Base-by-base conservation (phyloP, 2,797 vertebrate genomes). In the Poecilia picta region DNA sequence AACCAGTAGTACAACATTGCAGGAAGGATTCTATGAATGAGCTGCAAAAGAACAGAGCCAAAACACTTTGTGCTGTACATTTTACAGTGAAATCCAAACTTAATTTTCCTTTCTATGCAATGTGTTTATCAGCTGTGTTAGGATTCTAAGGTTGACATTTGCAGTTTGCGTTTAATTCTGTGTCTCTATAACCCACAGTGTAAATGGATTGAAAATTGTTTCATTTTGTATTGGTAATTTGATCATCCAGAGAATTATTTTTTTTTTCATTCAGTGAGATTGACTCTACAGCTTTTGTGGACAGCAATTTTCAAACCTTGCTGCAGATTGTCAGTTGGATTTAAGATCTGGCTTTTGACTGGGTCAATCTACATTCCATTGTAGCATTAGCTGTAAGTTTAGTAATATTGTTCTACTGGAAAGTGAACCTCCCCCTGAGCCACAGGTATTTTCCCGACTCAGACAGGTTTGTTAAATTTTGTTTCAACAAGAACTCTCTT, bases 401-500 rank as follows among this genome's bases (percentile, higher is more conserved):
- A 33, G 3, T 3, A 15, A 5, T 33, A 28, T 33, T 33, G 28
- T n/a, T 59, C 12, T 15, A 23, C 20, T 51, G 20, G 12, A 28
- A 59, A 13, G 13, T 64, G 59, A 64, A 64, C 16, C 53, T 55
- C 25, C 10, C 10, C 53, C 53, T 55, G 53, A 55, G 53, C 25
- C 59, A 36, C 31, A 64, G 2, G 59, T 36, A 16, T 33, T 64
- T 36, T 36, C 31, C 31, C 0, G 6, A 2, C 13, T 20, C 59
- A 36, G 20, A 64, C 59, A 64, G 59, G 59, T 64, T 64, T 53
- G 18, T 33, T n/a, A 20, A 73, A 73, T 4, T 8, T 73, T 74
- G 76, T 5, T 74, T 28, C 43, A 77, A 45, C 20, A 66, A 76
- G 5, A 66, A 33, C 49, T 82, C 5, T 88, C 47, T 85, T 74